Evolutionary conservation across 37 sponge, comb jelly and placozoan species (phyloP).

Genomic region (Chondrilla cf. caribensis): DNA sequence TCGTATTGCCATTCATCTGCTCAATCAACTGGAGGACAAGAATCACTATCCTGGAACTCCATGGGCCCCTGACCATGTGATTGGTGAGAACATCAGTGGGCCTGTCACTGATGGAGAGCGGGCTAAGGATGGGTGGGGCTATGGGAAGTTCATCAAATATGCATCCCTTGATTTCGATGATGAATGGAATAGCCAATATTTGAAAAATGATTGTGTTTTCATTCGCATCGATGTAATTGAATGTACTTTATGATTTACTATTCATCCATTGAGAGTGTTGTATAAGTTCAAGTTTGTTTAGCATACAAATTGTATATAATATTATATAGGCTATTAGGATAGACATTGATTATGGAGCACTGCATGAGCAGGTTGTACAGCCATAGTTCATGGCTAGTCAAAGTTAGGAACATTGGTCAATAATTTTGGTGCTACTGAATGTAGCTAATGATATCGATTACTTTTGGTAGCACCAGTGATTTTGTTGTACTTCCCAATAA

Average conservation of each 20-base stretch:
- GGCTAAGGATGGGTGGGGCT: neutral
- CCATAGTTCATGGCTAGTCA: too few relatives aligned
- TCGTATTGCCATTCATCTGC: neutral
- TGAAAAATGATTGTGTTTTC: slow-evolving; percentile 1
- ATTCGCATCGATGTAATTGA: neutral
- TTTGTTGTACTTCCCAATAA: too few relatives aligned
- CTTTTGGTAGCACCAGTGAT: too few relatives aligned
- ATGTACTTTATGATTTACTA: neutral
- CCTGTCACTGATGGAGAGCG: neutral
- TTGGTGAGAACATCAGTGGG: neutral
- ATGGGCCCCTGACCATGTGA: neutral
- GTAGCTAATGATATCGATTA: too few relatives aligned
- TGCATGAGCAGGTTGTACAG: too few relatives aligned
- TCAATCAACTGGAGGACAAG: slow-evolving; percentile 10
- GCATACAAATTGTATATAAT: too few relatives aligned
- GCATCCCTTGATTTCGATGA: neutral
- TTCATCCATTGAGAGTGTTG: too few relatives aligned
- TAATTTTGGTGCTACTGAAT: too few relatives aligned
- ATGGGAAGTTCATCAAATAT: neutral
- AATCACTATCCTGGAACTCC: neutral
- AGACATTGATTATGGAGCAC: too few relatives aligned
- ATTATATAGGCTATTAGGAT: too few relatives aligned
- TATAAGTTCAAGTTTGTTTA: too few relatives aligned
- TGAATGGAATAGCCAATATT: neutral
- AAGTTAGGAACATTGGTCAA: too few relatives aligned